phyloP scores from a whole-genome alignment of 2,888 invertebrate species.

The Fragum sueziense region DNA sequence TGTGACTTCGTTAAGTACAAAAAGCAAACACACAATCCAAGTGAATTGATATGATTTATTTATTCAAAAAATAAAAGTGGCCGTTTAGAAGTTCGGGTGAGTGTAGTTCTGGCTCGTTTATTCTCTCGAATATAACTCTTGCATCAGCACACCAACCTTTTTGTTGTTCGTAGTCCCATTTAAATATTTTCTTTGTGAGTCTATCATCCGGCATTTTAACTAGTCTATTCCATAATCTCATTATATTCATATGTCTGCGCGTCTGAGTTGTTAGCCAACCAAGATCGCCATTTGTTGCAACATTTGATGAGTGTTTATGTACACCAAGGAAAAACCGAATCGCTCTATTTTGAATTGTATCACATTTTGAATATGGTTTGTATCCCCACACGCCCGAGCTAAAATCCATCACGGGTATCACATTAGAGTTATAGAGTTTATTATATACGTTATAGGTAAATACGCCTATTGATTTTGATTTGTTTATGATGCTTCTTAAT shows the following conservation, averaged over 20 bases:
- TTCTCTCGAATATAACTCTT: not conserved
- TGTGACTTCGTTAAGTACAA: too few species aligned
- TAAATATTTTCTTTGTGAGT: constrained; percentile 15
- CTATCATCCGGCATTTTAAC: constrained; percentile 1
- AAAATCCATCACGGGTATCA: not conserved
- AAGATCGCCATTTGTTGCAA: constrained; percentile 2
- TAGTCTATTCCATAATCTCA: not conserved
- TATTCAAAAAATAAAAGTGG: too few species aligned
- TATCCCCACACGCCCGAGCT: not conserved
- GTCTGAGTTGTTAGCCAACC: not conserved
- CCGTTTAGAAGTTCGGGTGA: too few species aligned
- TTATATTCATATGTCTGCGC: not conserved
- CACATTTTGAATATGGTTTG: not conserved
- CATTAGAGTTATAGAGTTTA: too few species aligned
- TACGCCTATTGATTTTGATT: too few species aligned
- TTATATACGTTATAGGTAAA: too few species aligned
- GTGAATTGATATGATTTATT: too few species aligned
- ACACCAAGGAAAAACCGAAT: constrained; percentile 8
- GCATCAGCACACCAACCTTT: not conserved
- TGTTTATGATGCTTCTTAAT: not conserved
- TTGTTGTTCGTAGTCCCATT: constrained; percentile 1
- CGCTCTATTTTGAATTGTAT: constrained; percentile 4
- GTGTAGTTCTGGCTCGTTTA: not conserved
- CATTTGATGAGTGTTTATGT: constrained; percentile 4
- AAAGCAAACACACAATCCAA: too few species aligned